These are phyloP conservation scores for Cassiopea andromeda DNA, from an alignment of 30 jellyfish, hydroid and myxozoan genomes.

Conservation along the genomic window DNA sequence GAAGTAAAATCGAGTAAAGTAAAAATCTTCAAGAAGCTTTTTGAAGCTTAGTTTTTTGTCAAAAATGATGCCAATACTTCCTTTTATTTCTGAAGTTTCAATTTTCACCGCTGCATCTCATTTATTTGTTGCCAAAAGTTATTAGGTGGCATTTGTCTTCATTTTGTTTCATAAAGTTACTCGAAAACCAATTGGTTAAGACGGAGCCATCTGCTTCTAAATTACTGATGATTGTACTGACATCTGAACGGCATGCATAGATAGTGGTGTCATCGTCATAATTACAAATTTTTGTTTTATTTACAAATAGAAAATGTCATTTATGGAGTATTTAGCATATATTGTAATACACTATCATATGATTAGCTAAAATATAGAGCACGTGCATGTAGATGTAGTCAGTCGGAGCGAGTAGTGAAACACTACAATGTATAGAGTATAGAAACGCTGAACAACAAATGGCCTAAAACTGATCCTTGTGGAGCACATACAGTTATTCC, in stretches of 20 bases:
- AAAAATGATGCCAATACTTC: too few relatives aligned
- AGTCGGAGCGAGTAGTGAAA: too few relatives aligned
- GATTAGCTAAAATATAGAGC: too few relatives aligned
- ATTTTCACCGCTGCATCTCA: too few relatives aligned
- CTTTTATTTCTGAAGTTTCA: too few relatives aligned
- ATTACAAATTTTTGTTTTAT: background rate
- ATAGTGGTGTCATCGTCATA: conserved; percentile 13
- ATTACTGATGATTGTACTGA: background rate
- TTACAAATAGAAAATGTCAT: background rate
- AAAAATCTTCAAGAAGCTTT: too few relatives aligned
- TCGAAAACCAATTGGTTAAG: background rate
- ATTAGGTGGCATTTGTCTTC: conserved; percentile 3
- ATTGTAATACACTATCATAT: too few relatives aligned
- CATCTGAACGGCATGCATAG: conserved; percentile 9
- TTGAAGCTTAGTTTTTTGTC: too few relatives aligned
- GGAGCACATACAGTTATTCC: background rate
- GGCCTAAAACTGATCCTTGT: background rate
- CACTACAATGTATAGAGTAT: too few relatives aligned
- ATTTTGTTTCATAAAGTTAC: background rate
- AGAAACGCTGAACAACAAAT: background rate
- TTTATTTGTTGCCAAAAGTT: too few relatives aligned
- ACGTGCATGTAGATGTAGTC: too few relatives aligned
- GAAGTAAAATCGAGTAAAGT: too few relatives aligned
- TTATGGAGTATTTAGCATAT: background rate
- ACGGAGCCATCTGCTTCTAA: background rate